Conservation (phyloP, 2,888 invertebrate species). For the Thera britannica region DNA sequence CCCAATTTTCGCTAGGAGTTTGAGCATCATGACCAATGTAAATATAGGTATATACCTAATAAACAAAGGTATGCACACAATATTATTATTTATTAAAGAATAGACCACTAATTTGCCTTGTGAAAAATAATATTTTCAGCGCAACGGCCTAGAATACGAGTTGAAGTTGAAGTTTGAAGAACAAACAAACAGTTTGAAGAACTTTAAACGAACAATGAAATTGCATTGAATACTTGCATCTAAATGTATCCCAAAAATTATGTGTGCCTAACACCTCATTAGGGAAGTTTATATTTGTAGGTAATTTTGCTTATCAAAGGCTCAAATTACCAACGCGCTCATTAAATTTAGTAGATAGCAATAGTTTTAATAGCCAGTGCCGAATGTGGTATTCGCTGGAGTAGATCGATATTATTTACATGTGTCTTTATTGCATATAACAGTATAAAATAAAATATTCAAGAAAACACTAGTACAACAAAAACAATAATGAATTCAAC, state of each 20-base stretch:
- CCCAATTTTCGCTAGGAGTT: constrained; percentile 31
- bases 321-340: not conserved
- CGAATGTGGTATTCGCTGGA: not conserved
- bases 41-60: no score
- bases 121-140: no score
- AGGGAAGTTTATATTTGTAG: not conserved
- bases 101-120: not conserved
- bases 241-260: no score
- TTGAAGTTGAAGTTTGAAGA: no score
- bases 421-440: no score
- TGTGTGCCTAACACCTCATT: not conserved
- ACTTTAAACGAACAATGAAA: no score
- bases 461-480: not conserved
- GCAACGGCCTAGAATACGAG: no score
- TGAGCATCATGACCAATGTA: not conserved
- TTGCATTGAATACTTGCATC: no score
- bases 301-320: not conserved
- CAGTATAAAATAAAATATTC: not conserved
- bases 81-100: not conserved
- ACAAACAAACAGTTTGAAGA: no score
- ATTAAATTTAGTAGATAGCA: not conserved
- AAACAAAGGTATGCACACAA: no score
- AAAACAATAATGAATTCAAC: constrained; percentile 12
- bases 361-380: not conserved
- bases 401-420: not conserved